Evolutionary conservation across 2,888 invertebrate genomes (phyloP), one percentile per base, ranked within the genome.

Genomic region (Cataglyphis livida): DNA sequence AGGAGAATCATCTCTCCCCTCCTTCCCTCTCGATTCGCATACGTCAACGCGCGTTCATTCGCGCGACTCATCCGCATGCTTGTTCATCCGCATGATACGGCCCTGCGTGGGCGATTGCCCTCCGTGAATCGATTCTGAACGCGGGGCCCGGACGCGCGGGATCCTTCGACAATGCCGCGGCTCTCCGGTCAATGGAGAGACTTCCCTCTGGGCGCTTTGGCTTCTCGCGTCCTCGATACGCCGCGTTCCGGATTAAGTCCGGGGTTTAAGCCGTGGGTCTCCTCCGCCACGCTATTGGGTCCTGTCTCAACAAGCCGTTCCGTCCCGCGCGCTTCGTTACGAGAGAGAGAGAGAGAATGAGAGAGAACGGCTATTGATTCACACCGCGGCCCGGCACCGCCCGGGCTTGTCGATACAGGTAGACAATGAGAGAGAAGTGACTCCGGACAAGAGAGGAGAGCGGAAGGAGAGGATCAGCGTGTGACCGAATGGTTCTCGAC

Each of bases 401-500:
- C 21, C 32, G 51, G 6, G 25, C 12, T 75, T 65, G 74, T 75
- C 62, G 65, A 79, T 35, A 64, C 84, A 88, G 85, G 89, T 89
- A 88, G 73, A 65, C 61, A 70, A 73, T 70, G 35, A 41, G 48
- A 84, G 84, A 84, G 84, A 85, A 62, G 41, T 66, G 76, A 35
- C 64, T 57, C 10, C 21, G 81, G 44, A 74, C 59, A 78, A 66
- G 78, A 70, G 48, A 48, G 41, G 81, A 70, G 48, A 48, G 35
- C 73, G 38, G 54, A 82, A 6, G 5, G 86, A 79, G 90, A 91
- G 88, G 90, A 90, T 90, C 90, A 87, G 85, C 91, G 91, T 92
- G 90, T 92, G 90, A 92, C 92, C 91, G 90, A 91, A 83, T 83
- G 87, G 89, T 90, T 89, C 88, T 88, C 87, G 83, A 85, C 87